A percentile compares a stretch with the other conserved stretches of the same genome.
Conservation (phyloP, 1,140 invertebrate genomes). For the Lepidostoma basale region DNA sequence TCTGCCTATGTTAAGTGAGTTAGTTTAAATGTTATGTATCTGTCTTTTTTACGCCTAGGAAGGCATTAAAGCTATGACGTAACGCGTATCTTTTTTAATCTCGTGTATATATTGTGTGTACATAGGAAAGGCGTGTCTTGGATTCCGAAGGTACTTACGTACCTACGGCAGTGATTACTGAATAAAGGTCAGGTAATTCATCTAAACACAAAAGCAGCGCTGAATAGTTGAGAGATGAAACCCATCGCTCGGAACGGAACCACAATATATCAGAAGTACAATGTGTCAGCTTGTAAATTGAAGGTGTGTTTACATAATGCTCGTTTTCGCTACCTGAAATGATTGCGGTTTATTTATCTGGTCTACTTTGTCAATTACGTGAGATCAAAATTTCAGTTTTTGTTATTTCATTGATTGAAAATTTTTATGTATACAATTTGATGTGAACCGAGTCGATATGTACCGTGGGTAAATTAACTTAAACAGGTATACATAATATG, state of each 20-base stretch:
- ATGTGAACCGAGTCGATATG: too few species aligned
- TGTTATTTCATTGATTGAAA: too few species aligned
- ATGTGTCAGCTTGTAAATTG: not conserved
- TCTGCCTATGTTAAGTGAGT: too few species aligned
- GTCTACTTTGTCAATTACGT: too few species aligned
- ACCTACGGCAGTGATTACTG: not conserved
- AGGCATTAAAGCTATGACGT: constrained; percentile 5
- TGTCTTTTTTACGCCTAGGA: too few species aligned
- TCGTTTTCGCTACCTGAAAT: not conserved
- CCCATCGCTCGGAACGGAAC: not conserved
- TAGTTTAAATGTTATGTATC: too few species aligned
- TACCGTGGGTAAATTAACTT: too few species aligned
- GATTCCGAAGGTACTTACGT: not conserved
- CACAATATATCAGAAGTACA: not conserved
- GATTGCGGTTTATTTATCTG: too few species aligned
- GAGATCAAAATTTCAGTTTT: too few species aligned
- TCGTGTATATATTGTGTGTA: too few species aligned
- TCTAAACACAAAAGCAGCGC: not conserved
- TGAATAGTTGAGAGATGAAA: not conserved
- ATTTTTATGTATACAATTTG: too few species aligned
- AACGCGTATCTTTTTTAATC: not conserved
- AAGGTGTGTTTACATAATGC: not conserved
- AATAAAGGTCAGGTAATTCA: constrained; percentile 8
- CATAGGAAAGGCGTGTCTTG: constrained; percentile 11
- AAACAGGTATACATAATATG: too few species aligned